Evolutionary conservation across 2,797 vertebrate species (phyloP), one percentile per base, ranked within the genome.

Genomic region (Sparus aurata): DNA sequence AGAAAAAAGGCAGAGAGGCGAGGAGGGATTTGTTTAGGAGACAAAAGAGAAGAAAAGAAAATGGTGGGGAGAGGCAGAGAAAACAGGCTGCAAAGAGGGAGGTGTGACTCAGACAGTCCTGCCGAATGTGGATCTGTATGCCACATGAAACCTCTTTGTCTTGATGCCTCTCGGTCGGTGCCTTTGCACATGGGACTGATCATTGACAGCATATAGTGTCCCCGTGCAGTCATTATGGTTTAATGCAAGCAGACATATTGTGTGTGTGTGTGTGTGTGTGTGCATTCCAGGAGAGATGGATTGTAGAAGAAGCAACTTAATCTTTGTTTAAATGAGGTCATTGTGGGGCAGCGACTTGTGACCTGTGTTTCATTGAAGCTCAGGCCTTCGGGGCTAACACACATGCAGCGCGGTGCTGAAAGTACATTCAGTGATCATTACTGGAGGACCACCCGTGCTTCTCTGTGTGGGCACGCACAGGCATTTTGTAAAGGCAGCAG

Each of bases 71-170:
- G 59, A 62, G 47, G 49, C 67, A 75, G 49, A 73, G 70, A 43
- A 72, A 69, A 78, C 25, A 43, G 69, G 25, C 47, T 2, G 27
- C 47, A 79, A 34, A 52, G 60, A 89, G 73, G 43, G 71, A 85
- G 82, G 63, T 78, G 79, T 79, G 85, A 84, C 70, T 83, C 74
- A 71, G 72, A 17, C 54, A 11, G 67, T 82, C 63, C 62, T 81
- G 83, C 60, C 50, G 55, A 75, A 75, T 78, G 54, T 79, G 76
- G 65, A 74, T 38, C 74, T 76, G 46, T 41, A 4, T 69, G 65
- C 77, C 79, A 87, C 69, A 83, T 78, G 57, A 54, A 74, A 68
- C 66, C 80, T 62, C 79, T 87, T 87, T 85, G 84, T 84, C 74
- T 78, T 22, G 54, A 43, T 34, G 53, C 79, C 73, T n/a, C 74